Conservation (phyloP, 1,140 invertebrate species). For the Oncopodura yosiiana region DNA sequence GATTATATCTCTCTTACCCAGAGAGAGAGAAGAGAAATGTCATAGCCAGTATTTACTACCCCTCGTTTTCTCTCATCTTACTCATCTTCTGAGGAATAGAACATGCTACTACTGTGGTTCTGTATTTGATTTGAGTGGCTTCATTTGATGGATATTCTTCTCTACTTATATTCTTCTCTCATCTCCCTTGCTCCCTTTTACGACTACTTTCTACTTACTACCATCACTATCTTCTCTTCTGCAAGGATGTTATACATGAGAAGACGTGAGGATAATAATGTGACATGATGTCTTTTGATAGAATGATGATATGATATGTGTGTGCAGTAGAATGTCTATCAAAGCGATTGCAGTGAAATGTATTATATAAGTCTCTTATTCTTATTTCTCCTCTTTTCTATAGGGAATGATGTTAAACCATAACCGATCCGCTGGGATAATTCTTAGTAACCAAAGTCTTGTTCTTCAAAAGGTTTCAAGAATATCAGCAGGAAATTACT, state of each 20-base stretch:
- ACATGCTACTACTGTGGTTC: too few species aligned
- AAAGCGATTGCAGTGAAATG: neutral
- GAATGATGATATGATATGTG: constrained; percentile 9
- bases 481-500: constrained; percentile 50
- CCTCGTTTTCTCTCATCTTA: too few species aligned
- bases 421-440: constrained; percentile 53
- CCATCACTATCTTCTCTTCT: neutral
- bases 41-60: too few species aligned
- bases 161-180: too few species aligned
- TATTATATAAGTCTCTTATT: too few species aligned
- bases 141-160: too few species aligned
- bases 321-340: neutral
- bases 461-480: constrained; percentile 53
- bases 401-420: constrained; percentile 50
- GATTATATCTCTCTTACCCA: too few species aligned
- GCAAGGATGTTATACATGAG: neutral
- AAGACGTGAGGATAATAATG: constrained; percentile 1
- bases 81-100: too few species aligned
- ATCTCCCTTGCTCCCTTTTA: too few species aligned
- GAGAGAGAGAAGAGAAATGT: too few species aligned
- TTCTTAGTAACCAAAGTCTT: constrained; percentile 54
- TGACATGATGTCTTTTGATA: constrained; percentile 6
- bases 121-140: too few species aligned
- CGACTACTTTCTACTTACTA: neutral
- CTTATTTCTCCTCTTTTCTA: constrained; percentile 36